Evolutionary conservation across 2,113 vertebrate species (phyloP), one percentile per base, ranked within the genome.

Genomic region (Orycteropus afer): DNA sequence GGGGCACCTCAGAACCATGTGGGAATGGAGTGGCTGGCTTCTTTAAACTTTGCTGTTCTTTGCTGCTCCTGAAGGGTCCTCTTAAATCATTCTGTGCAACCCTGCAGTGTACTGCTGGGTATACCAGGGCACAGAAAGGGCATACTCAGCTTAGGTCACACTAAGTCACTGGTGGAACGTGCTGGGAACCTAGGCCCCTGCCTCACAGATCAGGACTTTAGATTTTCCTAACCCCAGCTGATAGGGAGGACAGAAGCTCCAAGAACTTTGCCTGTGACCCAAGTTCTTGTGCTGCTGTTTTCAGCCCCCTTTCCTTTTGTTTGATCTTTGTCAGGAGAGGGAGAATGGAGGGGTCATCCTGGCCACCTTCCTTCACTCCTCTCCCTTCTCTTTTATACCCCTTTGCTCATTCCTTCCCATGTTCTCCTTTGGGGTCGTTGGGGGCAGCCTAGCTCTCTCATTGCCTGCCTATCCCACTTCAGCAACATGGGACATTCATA

Each of bases 181-280:
- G 51, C 73, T 23, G 15, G 74, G 79, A 86, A 67, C 71, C 65
- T 45, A 86, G 73, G 32, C 10, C 57, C 55, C 63, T 87, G 93
- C 47, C 71, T 89, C 20, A 51, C 51, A 57, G 32, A 45, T 57
- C 27, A 80, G 71, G 69, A 61, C 82, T 89, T 61, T 40, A 34
- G 81, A 76, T 10, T 25, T 63, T 55, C 57, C 63, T 83, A 1
- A 2, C 42, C n/a, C 20, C 32, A 11, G 51, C n/a, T 15, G 5
- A 57, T 10, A 37, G 57, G 11, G 65, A 65, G 71, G 80, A 63
- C n/a, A 22, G 69, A 45, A 51, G 71, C 42, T 73, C 63, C 34
- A 76, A 69, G 76, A 89, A 84, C 53, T 92, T 61, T 79, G 67
- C 77, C 34, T 73, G 34, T 85, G 73, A 89, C 53, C 84, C 49